These are phyloP conservation scores for Amiota minor DNA, from an alignment of 2,888 invertebrate genomes.

Conservation along the genomic window DNA sequence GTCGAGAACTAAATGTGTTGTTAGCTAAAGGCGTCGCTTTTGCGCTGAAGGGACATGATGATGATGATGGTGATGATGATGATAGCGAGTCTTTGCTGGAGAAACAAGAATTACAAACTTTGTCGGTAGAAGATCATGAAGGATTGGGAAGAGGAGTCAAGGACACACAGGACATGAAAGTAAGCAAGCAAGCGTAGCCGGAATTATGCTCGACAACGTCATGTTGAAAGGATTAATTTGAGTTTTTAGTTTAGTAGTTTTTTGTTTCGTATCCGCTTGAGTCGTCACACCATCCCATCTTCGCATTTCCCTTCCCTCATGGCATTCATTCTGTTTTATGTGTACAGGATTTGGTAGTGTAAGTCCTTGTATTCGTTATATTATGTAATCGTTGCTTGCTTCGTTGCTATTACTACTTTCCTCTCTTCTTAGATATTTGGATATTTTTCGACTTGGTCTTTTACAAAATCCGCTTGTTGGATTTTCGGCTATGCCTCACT, in stretches of 20 bases:
- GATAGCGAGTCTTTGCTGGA: too few species aligned
- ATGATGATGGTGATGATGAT: too few species aligned
- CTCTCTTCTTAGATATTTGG: too few species aligned
- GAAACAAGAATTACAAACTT: neutral
- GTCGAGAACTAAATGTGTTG: neutral
- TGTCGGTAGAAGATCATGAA: neutral
- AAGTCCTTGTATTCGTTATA: neutral
- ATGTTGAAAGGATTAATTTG: conserved; percentile 40
- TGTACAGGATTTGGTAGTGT: neutral
- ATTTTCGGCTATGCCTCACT: neutral
- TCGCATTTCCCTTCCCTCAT: too few species aligned
- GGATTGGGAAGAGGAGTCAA: neutral
- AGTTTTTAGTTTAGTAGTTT: conserved; percentile 18
- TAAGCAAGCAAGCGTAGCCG: conserved; percentile 12
- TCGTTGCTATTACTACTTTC: neutral
- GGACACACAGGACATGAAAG: neutral
- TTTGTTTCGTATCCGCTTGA: neutral
- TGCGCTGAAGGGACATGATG: too few species aligned
- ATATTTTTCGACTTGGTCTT: too few species aligned
- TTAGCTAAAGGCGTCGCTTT: too few species aligned
- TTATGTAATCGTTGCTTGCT: neutral
- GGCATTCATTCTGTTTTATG: too few species aligned
- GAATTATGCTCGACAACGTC: conserved; percentile 35
- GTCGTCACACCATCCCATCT: neutral
- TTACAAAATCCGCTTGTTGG: too few species aligned